Evolutionary conservation across 2,888 invertebrate species (phyloP).

Genomic region (Caenorhabditis sp.): DNA sequence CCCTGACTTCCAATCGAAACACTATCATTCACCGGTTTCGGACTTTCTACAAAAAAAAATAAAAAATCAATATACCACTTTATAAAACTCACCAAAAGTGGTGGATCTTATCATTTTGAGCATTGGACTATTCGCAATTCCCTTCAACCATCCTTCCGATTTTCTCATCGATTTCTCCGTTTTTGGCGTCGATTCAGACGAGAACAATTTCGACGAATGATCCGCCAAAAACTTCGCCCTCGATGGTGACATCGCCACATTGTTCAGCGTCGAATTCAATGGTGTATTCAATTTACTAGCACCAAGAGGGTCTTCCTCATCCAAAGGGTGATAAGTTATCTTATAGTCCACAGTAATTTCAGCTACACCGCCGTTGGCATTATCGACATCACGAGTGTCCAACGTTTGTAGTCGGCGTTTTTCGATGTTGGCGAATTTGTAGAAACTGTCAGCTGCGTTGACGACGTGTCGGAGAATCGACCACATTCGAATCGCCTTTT

Average conservation of each 20-base stretch:
- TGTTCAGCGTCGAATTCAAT: slow-evolving; percentile 4
- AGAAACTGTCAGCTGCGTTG: not conserved
- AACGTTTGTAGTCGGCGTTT: slow-evolving; percentile 9
- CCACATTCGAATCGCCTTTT: slow-evolving; percentile 59
- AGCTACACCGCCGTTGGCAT: not conserved
- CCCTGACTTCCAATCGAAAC: slow-evolving; percentile 8
- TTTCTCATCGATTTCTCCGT: slow-evolving; percentile 25
- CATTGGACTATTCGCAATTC: slow-evolving; percentile 63
- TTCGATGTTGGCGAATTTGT: not conserved
- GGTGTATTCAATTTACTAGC: slow-evolving; percentile 13
- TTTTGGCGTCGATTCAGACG: slow-evolving; percentile 40
- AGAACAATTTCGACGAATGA: slow-evolving; percentile 57
- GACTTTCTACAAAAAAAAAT: slow-evolving; percentile 14
- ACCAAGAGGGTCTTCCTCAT: slow-evolving; percentile 33
- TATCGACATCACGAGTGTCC: slow-evolving; percentile 13
- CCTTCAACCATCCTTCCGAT: slow-evolving; percentile 59
- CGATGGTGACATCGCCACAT: slow-evolving; percentile 60
- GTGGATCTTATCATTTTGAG: slow-evolving; percentile 61
- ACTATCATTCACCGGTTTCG: slow-evolving; percentile 4
- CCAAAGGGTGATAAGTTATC: slow-evolving; percentile 22
- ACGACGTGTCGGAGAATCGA: slow-evolving; percentile 40
- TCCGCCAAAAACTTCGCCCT: slow-evolving; percentile 65
- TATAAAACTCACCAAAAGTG: slow-evolving; percentile 44
- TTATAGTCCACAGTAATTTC: slow-evolving; percentile 36
- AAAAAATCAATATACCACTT: not conserved